Evolutionary conservation across 2,797 vertebrate genomes (phyloP).

Genomic region (Hephaestus fuliginosus): DNA sequence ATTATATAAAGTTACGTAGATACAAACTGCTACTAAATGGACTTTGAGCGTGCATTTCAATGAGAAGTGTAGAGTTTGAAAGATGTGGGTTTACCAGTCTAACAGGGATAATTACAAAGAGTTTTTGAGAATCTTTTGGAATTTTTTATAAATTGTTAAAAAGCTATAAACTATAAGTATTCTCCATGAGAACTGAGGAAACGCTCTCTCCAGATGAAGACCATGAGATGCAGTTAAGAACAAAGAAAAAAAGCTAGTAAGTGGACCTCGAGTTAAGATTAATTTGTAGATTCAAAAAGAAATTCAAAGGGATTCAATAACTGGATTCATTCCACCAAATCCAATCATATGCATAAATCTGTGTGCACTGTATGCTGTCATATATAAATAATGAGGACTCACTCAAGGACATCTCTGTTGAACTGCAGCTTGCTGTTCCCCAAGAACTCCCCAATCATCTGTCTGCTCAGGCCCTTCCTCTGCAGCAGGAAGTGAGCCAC

Average conservation of each 20-base stretch:
- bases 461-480: slow-evolving; percentile 97
- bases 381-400: slow-evolving; percentile 61
- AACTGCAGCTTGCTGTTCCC: slow-evolving; percentile 99
- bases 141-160: too few species aligned
- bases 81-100: background rate
- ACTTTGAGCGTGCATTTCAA: background rate
- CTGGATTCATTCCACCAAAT: background rate
- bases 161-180: too few species aligned
- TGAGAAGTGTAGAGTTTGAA: background rate
- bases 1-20: background rate
- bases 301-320: background rate
- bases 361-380: background rate
- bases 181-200: too few species aligned
- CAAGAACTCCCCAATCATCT: slow-evolving; percentile 99
- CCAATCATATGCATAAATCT: background rate
- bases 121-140: background rate
- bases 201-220: background rate
- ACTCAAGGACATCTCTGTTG: slow-evolving; percentile 95
- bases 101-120: background rate
- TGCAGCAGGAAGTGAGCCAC: slow-evolving; percentile 98
- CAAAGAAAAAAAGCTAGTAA: background rate
- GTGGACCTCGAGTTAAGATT: background rate
- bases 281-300: background rate
- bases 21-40: slow-evolving; percentile 1
- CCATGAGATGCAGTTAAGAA: background rate